phyloP scores from a whole-genome alignment of 2,888 invertebrate genomes.

The Synergus gifuensis region DNA sequence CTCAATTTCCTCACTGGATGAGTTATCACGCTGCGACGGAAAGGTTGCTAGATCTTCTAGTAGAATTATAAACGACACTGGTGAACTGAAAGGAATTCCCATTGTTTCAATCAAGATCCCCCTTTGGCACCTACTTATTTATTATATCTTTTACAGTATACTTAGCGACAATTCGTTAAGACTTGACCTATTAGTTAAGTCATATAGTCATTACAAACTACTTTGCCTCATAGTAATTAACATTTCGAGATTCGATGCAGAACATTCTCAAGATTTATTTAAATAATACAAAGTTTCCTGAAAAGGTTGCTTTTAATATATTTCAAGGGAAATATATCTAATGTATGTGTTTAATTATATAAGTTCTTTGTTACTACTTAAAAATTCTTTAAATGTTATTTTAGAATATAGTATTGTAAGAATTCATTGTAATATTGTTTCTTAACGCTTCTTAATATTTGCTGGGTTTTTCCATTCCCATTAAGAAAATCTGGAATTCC shows the following conservation, averaged over 20 bases:
- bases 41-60: background rate
- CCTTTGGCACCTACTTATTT: background rate
- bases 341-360: too few species aligned
- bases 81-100: slow-evolving; percentile 8
- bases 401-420: too few species aligned
- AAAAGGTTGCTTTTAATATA: too few species aligned
- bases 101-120: background rate
- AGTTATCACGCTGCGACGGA: background rate
- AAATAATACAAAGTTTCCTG: too few species aligned
- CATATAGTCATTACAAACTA: background rate
- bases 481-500: too few species aligned
- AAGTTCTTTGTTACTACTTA: too few species aligned
- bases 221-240: background rate
- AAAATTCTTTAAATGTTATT: too few species aligned
- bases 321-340: too few species aligned
- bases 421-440: too few species aligned
- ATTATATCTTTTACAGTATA: slow-evolving; percentile 2
- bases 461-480: too few species aligned
- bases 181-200: slow-evolving; percentile 1
- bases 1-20: background rate
- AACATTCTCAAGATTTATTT: too few species aligned
- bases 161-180: slow-evolving; percentile 13
- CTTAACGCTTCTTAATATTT: too few species aligned
- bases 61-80: slow-evolving; percentile 6
- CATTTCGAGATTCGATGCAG: background rate